Conservation (phyloP, 1,140 invertebrate species). For the Pseudomyrmex sp. region DNA sequence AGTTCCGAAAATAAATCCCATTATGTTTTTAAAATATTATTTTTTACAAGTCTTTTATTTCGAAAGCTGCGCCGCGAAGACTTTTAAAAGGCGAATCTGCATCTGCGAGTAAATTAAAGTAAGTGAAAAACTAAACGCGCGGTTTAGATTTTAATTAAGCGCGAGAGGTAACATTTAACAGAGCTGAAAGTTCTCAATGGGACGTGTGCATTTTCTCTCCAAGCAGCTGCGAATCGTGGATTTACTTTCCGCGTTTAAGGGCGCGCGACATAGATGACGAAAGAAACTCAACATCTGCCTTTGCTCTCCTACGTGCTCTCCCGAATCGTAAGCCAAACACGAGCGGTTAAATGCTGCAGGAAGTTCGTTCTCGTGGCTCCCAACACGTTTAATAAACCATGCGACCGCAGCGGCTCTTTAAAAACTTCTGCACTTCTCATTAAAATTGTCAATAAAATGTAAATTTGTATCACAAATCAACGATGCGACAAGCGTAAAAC, state of each 20-base stretch:
- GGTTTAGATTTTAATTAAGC: constrained; percentile 25
- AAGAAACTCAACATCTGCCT: constrained; percentile 64
- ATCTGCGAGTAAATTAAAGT: background rate
- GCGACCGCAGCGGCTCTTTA: too few relatives aligned
- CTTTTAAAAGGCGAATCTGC: background rate
- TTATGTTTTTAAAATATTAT: background rate
- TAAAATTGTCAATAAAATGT: too few relatives aligned
- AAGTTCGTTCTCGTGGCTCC: constrained; percentile 11
- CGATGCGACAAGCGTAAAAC: background rate
- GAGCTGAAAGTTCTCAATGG: constrained; percentile 18
- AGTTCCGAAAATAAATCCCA: too few relatives aligned
- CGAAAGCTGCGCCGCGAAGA: background rate
- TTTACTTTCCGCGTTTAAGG: constrained; percentile 56
- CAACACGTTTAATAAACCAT: constrained; percentile 11
- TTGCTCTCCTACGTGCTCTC: constrained; percentile 19
- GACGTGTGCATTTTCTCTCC: constrained; percentile 12
- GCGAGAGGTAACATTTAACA: background rate
- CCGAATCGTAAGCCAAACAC: constrained; percentile 24
- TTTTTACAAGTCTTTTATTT: constrained; percentile 29
- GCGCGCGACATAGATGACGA: constrained; percentile 37
- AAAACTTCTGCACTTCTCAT: too few relatives aligned
- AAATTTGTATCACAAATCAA: too few relatives aligned
- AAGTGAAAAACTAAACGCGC: too few relatives aligned
- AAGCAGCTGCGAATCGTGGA: constrained; percentile 54
- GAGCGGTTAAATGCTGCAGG: background rate